Conservation (phyloP, 2,113 vertebrate species). For the Petrocephalus microphthalmus region DNA sequence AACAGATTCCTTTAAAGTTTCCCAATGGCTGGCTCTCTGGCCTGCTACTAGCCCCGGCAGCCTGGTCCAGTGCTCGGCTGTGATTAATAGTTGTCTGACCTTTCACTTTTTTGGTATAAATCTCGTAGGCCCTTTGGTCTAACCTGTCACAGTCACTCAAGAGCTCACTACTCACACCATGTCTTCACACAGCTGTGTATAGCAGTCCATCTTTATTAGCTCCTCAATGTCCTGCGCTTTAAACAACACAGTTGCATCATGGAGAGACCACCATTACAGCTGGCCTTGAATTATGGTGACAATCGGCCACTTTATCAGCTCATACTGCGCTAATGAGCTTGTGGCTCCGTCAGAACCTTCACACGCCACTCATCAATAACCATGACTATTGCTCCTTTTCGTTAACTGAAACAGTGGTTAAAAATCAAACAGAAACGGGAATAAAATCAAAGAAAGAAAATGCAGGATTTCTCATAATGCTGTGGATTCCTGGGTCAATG, state of each 20-base stretch:
- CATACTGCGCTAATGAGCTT: constrained; percentile 11
- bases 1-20: constrained; percentile 19
- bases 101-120: constrained; percentile 54
- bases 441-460: not conserved
- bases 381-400: constrained; percentile 3
- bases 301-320: constrained; percentile 15
- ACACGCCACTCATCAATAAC: constrained; percentile 7
- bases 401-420: not conserved
- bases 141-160: constrained; percentile 9
- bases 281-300: constrained; percentile 2
- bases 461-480: not conserved
- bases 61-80: constrained; percentile 25
- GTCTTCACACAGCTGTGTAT: constrained; percentile 2
- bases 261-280: constrained; percentile 17
- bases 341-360: not conserved
- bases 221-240: constrained; percentile 4
- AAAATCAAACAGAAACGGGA: not conserved
- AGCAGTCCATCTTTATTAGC: constrained; percentile 20
- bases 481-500: not conserved
- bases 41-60: constrained; percentile 5
- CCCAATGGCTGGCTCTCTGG: not conserved
- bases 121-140: constrained; percentile 46
- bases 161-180: constrained; percentile 15
- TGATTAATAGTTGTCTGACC: constrained; percentile 67
- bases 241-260: not conserved